Base-by-base conservation (phyloP, 2,797 vertebrate species). In the Salmo trutta region DNA sequence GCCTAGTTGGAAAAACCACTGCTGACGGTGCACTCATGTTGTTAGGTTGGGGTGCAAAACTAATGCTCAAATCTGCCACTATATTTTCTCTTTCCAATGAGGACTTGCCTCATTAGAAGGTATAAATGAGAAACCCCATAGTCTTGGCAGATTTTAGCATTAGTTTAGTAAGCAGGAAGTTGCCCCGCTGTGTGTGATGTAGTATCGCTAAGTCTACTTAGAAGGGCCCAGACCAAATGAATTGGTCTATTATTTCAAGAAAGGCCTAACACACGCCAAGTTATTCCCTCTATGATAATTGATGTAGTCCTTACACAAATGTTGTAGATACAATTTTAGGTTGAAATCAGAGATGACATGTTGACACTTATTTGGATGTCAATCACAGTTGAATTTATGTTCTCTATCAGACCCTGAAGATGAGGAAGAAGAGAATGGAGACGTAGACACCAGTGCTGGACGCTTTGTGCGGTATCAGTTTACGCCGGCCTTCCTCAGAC, bases 381-480 rank as follows among this genome's bases (percentile, higher is more conserved):
- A 67, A 31, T 16, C 16, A 33, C 29, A 31, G 33, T 67, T 67
- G 0, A 31, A 67, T 56, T 73, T 5, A 19, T 27, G 19, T n/a
- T 14, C 59, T 81, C 36, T 85, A 81, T 71, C 75, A 98, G 98
- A 95, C 86, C 92, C 93, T 27, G 87, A 93, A 5, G 95, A 94
- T 2, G 89, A 91, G 3, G 96, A 97, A 8, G 96, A 97, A 5
- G 97, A 96, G 53, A 85, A 81, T n/a, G 93, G 91, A 3, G 97
- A 97, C 0, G 84, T 87, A 29, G 97, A 99, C 14, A 77, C 91
- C 78, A 98, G 96, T 14, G 95, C 96, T 0, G 98, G 98, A 0
- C 97, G 98, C 67, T 99, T 99, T 73, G 98, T 99, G 74, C 95
- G 98, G 15, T 99, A 99, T 86, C 98, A 99, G 92, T 99, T 99